These are phyloP conservation scores for Fragum sueziense DNA, from an alignment of 2,888 invertebrate species.

Conservation along the genomic window DNA sequence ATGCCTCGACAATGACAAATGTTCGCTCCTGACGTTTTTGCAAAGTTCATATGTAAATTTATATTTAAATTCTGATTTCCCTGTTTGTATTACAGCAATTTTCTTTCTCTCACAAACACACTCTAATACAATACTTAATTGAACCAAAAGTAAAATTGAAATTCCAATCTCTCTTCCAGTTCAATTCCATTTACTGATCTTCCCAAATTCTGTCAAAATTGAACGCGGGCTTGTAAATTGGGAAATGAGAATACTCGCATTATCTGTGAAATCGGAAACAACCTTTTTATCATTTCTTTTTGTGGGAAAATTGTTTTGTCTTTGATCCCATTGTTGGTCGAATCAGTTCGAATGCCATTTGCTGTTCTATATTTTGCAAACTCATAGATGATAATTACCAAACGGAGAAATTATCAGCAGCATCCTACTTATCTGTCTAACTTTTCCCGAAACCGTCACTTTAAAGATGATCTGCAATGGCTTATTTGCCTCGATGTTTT, in stretches of 20 bases:
- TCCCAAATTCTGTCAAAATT: not conserved
- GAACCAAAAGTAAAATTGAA: not conserved
- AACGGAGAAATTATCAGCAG: too few relatives aligned
- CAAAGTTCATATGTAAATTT: not conserved
- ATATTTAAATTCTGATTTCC: not conserved
- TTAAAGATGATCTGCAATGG: too few relatives aligned
- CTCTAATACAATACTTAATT: not conserved
- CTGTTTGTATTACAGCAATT: not conserved
- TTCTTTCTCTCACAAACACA: not conserved
- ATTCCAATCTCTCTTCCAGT: not conserved
- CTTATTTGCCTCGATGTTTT: too few relatives aligned
- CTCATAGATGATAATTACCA: too few relatives aligned
- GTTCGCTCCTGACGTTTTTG: not conserved
- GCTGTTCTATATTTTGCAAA: too few relatives aligned
- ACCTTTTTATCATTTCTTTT: not conserved
- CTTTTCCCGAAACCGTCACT: too few relatives aligned
- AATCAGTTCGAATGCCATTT: too few relatives aligned
- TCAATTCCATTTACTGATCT: not conserved
- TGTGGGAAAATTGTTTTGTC: not conserved
- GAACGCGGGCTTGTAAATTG: conserved; percentile 2
- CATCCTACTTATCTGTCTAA: too few relatives aligned
- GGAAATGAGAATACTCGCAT: not conserved
- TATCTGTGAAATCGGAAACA: not conserved
- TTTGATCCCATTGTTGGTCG: too few relatives aligned
- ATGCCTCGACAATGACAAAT: too few relatives aligned